phyloP scores from a whole-genome alignment of 2,113 vertebrate genomes.

The Zapus hudsonius region DNA sequence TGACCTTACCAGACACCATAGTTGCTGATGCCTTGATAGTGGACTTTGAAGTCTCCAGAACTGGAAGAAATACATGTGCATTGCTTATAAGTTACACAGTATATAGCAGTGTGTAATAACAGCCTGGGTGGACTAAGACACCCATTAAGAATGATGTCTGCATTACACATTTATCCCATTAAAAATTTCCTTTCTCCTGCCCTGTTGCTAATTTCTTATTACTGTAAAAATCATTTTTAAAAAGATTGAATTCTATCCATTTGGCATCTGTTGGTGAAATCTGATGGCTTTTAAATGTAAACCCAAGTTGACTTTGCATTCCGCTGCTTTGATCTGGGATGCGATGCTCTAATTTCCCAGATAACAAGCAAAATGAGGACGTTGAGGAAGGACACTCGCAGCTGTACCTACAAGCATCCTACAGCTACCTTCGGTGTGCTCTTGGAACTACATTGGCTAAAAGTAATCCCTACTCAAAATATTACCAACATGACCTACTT shows the following conservation, averaged over 20 bases:
- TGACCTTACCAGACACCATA: no score
- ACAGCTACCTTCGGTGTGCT: neutral
- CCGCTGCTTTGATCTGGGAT: neutral
- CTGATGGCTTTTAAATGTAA: neutral
- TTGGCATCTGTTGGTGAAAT: neutral
- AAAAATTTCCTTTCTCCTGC: neutral
- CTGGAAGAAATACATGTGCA: neutral
- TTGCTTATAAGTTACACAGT: neutral
- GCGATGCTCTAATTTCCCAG: neutral
- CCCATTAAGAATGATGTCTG: neutral
- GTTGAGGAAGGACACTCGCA: neutral
- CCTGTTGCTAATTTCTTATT: neutral
- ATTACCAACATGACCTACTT: constrained; percentile 77
- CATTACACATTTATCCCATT: neutral
- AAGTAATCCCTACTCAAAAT: constrained; percentile 52
- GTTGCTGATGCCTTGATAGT: neutral
- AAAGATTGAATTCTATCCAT: neutral
- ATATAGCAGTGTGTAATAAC: neutral
- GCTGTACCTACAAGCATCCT: neutral
- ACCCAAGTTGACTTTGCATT: constrained; percentile 32
- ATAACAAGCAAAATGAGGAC: neutral
- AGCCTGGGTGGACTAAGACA: neutral
- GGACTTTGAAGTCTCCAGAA: neutral
- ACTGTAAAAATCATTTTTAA: neutral
- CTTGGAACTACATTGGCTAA: constrained; percentile 18